Percentiles rank a stretch among this genome's conserved stretches.
phyloP scores from a whole-genome alignment of 2,113 vertebrate species.

The Anarrhichthys ocellatus region DNA sequence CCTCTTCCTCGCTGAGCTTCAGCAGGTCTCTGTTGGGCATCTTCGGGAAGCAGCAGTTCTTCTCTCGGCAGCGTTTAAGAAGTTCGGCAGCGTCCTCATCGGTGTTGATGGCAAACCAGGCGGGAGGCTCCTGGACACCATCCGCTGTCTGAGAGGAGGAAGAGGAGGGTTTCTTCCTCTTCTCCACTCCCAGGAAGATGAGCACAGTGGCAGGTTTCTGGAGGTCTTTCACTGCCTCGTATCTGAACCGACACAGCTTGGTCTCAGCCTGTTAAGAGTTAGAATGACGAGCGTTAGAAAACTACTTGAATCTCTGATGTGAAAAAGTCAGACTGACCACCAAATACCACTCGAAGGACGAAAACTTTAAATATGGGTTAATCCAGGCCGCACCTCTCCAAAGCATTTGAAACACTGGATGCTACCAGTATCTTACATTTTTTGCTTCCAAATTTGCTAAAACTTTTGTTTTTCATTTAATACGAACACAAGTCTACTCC shows the following conservation, averaged over 20 bases:
- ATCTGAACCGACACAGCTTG: constrained; percentile 85
- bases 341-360: background rate
- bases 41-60: constrained; percentile 86
- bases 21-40: constrained; percentile 88
- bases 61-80: constrained; percentile 79
- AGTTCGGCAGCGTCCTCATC: constrained; percentile 80
- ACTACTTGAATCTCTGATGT: background rate
- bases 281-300: background rate
- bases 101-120: constrained; percentile 91
- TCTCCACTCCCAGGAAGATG: constrained; percentile 93
- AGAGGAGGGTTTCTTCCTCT: constrained; percentile 46
- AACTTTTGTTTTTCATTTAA: background rate
- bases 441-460: background rate
- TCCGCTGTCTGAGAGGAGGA: constrained; percentile 37
- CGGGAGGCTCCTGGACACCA: constrained; percentile 76
- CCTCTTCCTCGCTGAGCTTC: constrained; percentile 89
- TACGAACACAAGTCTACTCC: background rate
- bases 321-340: background rate
- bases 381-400: background rate
- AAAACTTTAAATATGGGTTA: too few relatives aligned
- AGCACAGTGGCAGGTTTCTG: constrained; percentile 77
- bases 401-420: background rate
- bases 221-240: constrained; percentile 82
- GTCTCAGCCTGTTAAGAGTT: constrained; percentile 63
- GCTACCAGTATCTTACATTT: background rate